Conservation (phyloP, 2,888 invertebrate genomes). For the Sinohyriopsis cumingii region DNA sequence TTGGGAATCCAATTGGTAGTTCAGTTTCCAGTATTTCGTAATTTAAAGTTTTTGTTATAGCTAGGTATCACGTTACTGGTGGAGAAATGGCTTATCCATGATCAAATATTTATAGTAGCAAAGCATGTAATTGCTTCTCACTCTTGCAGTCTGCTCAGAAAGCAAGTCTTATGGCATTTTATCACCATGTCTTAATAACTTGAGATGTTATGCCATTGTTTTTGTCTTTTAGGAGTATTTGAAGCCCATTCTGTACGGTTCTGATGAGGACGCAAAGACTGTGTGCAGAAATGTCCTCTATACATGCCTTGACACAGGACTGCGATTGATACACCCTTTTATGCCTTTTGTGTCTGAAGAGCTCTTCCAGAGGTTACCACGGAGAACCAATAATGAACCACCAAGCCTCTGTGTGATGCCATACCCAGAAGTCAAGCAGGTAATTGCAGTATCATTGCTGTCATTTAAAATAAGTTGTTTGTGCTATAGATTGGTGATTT, state of each 20-base stretch:
- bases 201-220: background rate
- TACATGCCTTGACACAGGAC: constrained; percentile 86
- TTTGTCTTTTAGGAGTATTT: constrained; percentile 79
- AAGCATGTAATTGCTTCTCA: no score
- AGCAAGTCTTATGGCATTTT: no score
- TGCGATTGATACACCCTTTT: constrained; percentile 92
- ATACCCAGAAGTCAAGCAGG: constrained; percentile 81
- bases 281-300: constrained; percentile 84
- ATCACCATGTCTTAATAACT: no score
- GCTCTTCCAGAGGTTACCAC: constrained; percentile 90
- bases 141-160: no score
- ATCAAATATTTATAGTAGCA: no score
- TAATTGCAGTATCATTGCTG: constrained; percentile 25
- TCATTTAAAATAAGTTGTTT: background rate
- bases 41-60: no score
- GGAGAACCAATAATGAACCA: constrained; percentile 68
- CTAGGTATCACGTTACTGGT: no score
- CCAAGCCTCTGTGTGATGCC: constrained; percentile 91
- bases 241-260: constrained; percentile 86
- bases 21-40: no score
- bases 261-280: constrained; percentile 74
- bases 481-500: no score
- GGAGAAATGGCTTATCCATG: no score
- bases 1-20: no score
- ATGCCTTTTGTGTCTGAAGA: constrained; percentile 99